Evolutionary conservation across 2,797 vertebrate species (phyloP).

Genomic region (Limnodromus scolopaceus): DNA sequence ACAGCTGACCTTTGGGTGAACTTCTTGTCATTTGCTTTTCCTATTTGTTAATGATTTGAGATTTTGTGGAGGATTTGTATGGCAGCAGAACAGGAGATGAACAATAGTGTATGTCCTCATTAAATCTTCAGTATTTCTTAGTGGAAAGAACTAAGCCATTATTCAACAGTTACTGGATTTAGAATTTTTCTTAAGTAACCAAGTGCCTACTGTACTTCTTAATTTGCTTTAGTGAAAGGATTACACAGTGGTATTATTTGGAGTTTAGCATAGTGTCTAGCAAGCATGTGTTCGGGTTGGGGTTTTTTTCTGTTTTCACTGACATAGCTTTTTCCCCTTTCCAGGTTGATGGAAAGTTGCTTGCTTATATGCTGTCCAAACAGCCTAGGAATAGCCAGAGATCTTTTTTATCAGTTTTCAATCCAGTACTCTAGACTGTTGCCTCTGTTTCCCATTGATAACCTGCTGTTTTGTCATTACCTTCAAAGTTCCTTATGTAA

Average conservation of each 20-base stretch:
- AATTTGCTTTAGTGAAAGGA: neutral
- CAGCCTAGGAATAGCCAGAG: neutral
- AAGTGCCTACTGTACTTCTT: neutral
- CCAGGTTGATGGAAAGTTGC: neutral
- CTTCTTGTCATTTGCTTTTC: conserved; percentile 20
- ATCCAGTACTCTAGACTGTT: neutral
- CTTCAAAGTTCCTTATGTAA: neutral
- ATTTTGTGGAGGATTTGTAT: neutral
- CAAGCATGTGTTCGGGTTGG: neutral
- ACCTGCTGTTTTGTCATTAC: neutral
- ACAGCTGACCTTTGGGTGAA: conserved; percentile 16
- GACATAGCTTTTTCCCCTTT: neutral
- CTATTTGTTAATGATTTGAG: conserved; percentile 13
- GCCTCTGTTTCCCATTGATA: neutral
- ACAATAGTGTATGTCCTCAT: conserved; percentile 15
- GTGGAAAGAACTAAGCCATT: neutral
- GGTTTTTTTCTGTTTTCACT: neutral
- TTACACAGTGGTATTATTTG: neutral
- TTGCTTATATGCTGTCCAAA: neutral
- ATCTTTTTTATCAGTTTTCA: neutral
- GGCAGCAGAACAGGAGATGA: neutral
- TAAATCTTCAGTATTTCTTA: conserved; percentile 21
- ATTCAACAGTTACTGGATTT: neutral
- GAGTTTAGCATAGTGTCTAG: neutral
- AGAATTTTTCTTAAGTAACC: neutral